Evolutionary conservation across 1,140 invertebrate genomes (phyloP), one percentile per base, ranked within the genome.

Genomic region (Halotydeus destructor): DNA sequence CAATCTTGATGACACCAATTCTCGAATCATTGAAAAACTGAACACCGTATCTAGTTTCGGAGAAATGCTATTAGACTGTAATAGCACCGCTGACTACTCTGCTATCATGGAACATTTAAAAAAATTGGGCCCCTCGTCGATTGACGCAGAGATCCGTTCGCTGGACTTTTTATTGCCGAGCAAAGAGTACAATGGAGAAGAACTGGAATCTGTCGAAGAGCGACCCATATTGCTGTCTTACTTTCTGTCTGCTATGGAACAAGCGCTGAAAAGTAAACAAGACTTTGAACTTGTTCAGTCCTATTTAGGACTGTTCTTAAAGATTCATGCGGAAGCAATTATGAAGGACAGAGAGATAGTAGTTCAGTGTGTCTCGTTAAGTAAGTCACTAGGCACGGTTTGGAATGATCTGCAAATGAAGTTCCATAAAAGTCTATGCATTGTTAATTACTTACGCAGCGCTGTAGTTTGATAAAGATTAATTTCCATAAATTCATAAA

Each of bases 211-310:
- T 14, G 18, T 19, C 5, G 18, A 21, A 8, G 22, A 45, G 16
- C 18, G 34, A 18, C 41, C 19, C 21, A 8, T 12, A 19, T 59
- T 81, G 0, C 69, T 94, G 67, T 53, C 70, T 25, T 69, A 76
- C 45, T 96, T 93, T 63, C 60, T 96, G 24, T 68, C 72, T 53
- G 71, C 84, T 57, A 59, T 94, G 5, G 60, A 70, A 30, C 61
- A 59, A 41, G 72, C 80, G 60, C 64, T 94, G 2, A 61, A 69
- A 44, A 76, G 66, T 2, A 82, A 80, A 51, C 70, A 58, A 48
- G 70, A 93, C 61, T 94, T 86, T 64, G 89, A 97, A 65, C 59
- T 93, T n/a, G 72, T 74, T 0, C 79, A 93, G 57, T 74, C 84
- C 1, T 94, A 89, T 64, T 64, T 96, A n/a, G 74, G 71, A 37